Evolutionary conservation across 2,113 vertebrate species (phyloP), one percentile per base, ranked within the genome.

Genomic region (Callospermophilus lateralis): DNA sequence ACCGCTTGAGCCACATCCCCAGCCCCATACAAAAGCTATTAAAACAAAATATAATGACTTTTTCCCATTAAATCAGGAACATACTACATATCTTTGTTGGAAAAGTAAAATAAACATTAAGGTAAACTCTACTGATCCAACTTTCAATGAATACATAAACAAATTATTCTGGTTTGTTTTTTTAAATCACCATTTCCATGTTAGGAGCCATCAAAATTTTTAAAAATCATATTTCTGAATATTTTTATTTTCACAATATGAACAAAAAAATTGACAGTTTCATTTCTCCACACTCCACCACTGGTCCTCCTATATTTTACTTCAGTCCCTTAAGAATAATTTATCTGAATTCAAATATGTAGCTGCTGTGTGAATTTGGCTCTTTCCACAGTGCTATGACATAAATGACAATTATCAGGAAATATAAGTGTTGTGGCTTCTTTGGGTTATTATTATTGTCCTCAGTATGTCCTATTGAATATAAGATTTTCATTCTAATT

Each of bases 31-130:
- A n/a, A n/a, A n/a, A 55, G 34, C 77, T 61, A 74, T 89, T n/a
- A 80, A 94, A 87, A 79, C 30, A 74, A 96, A 78, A 5, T 51
- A 37, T 42, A 32, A 11, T 79, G 30, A 9, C 26, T 28, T n/a
- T 53, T 51, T 63, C 42, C 37, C 55, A 72, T 17, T 53, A 26
- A 84, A 42, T 78, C 39, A 63, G 73, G 39, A 55, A 77, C 13
- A 72, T 58, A 63, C 70, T 85, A 58, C 8, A 63, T 67, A 87
- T 15, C 12, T 84, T 90, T 83, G 53, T 24, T 80, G 65, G 45
- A 97, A 65, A 96, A 94, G 26, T 3, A 98, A 97, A 19, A 15
- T 20, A 95, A 81, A 16, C 39, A 76, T 28, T 37, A 84, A 96
- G 22, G 15, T 73, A 85, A 68, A 79, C 0, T 4, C 6, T 89